Conservation (phyloP, 2,888 invertebrate species). For the Sphaerophoria taeniata region DNA sequence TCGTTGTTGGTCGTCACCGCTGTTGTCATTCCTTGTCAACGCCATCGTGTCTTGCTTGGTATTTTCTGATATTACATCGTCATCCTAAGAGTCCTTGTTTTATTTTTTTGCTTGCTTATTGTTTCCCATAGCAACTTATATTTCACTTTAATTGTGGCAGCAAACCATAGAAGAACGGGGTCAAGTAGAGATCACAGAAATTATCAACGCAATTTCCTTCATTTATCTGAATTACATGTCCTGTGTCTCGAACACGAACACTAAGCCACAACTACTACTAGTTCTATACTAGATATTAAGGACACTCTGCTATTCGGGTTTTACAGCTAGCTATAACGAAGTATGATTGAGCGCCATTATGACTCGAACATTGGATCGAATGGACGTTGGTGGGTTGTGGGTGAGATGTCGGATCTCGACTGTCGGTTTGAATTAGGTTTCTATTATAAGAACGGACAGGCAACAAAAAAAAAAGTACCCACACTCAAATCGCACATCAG, state of each 20-base stretch:
- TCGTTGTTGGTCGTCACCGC: conserved; percentile 12
- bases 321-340: conserved; percentile 60
- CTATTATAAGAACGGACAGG: background rate
- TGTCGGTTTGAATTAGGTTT: background rate
- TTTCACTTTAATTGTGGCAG: conserved; percentile 59
- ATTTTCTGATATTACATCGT: background rate
- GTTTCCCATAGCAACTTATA: conserved; percentile 47
- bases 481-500: no score
- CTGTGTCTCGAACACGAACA: conserved; percentile 56
- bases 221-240: conserved; percentile 66
- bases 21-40: conserved; percentile 8
- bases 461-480: background rate
- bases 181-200: conserved; percentile 63
- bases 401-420: conserved; percentile 1
- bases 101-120: conserved; percentile 15
- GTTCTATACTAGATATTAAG: conserved; percentile 4
- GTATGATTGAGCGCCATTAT: conserved; percentile 69
- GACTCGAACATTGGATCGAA: conserved; percentile 34
- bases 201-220: conserved; percentile 73
- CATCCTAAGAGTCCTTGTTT: conserved; percentile 19
- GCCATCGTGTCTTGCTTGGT: background rate
- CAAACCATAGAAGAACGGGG: conserved; percentile 23
- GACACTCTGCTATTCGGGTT: conserved; percentile 46
- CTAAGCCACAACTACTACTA: conserved; percentile 34
- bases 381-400: conserved; percentile 18